Conservation (phyloP, 2,113 vertebrate species). For the Cephalopterus ornatus region DNA sequence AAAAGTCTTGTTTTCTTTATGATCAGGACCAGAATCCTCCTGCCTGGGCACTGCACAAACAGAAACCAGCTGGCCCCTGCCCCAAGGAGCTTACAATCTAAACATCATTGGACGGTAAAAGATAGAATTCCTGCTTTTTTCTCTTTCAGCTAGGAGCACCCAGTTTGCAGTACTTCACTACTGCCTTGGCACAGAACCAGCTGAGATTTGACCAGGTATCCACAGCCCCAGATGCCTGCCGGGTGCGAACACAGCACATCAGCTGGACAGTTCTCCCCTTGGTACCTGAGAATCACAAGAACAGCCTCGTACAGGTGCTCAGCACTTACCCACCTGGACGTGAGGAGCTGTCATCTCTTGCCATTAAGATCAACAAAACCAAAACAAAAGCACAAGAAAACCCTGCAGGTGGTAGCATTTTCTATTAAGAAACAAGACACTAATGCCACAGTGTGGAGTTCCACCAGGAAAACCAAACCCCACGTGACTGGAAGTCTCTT, state of each 20-base stretch:
- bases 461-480: slow-evolving; percentile 25
- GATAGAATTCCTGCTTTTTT: neutral
- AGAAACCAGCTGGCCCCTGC: slow-evolving; percentile 38
- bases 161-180: slow-evolving; percentile 13
- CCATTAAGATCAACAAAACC: neutral
- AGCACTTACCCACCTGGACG: slow-evolving; percentile 34
- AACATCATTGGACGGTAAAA: neutral
- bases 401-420: neutral
- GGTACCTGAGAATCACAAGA: neutral
- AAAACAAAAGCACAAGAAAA: neutral
- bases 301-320: neutral
- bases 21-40: neutral
- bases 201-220: neutral
- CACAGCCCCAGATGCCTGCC: neutral
- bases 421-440: neutral
- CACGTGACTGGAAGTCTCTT: slow-evolving; percentile 43
- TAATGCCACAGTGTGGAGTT: slow-evolving; percentile 6
- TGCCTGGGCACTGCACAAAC: neutral
- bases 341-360: neutral
- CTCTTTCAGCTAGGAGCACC: neutral
- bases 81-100: slow-evolving; percentile 71
- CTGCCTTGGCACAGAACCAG: neutral
- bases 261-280: neutral
- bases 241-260: neutral
- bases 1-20: neutral